Percentiles rank a stretch among this genome's conserved stretches.
phyloP scores from a whole-genome alignment of 1,140 invertebrate genomes.

The Drosophila teissieri region DNA sequence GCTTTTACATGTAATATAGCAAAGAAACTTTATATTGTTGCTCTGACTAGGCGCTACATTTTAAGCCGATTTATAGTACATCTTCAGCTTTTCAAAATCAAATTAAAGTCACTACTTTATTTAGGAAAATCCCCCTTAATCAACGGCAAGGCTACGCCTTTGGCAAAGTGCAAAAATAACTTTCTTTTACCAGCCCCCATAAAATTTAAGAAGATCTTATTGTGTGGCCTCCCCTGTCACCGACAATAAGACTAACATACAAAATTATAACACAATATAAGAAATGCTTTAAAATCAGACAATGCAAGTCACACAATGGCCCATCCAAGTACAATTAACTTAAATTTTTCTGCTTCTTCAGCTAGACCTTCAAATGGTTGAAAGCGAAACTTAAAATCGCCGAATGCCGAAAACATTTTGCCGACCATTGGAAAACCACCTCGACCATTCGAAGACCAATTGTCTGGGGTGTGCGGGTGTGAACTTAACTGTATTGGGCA shows the following conservation, averaged over 20 bases:
- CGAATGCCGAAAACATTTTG: constrained; percentile 49
- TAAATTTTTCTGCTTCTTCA: constrained; percentile 38
- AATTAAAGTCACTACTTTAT: not conserved
- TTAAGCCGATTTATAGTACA: not conserved
- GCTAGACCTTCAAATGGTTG: constrained; percentile 66
- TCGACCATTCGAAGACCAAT: constrained; percentile 11
- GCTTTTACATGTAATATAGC: not conserved
- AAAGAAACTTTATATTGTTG: not conserved
- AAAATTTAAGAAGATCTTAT: constrained; percentile 45
- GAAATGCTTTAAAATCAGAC: constrained; percentile 36
- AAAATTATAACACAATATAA: constrained; percentile 54
- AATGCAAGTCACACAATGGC: constrained; percentile 41
- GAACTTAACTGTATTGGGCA: constrained; percentile 45
- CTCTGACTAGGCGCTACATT: not conserved
- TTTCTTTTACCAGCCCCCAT: constrained; percentile 55
- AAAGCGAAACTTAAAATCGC: constrained; percentile 57
- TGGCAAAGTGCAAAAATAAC: constrained; percentile 42
- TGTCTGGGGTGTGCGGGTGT: constrained; percentile 48
- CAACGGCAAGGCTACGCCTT: constrained; percentile 25
- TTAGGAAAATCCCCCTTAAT: constrained; percentile 1
- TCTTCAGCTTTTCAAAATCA: not conserved
- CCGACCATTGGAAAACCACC: constrained; percentile 43
- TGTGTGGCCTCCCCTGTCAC: constrained; percentile 63
- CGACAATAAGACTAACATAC: constrained; percentile 49
- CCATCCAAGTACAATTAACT: constrained; percentile 51